Evolutionary conservation across 2,797 vertebrate genomes (phyloP).

Genomic region (Tadarida brasiliensis): DNA sequence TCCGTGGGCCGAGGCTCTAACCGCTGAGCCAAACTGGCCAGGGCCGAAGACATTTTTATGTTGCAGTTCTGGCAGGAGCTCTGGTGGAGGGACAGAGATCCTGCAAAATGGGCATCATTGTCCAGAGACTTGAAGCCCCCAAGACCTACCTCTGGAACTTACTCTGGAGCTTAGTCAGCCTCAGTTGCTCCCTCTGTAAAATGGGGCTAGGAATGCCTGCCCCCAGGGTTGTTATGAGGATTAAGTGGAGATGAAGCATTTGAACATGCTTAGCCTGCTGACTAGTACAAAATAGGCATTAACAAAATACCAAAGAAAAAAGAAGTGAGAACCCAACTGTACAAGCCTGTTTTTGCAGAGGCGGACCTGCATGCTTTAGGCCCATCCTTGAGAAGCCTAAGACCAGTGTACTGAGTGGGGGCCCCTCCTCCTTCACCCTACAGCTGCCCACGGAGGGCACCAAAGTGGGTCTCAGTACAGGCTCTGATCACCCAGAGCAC

Average conservation of each 20-base stretch:
- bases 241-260: background rate
- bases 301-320: background rate
- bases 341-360: background rate
- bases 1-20: too few relatives aligned
- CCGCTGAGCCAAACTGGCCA: too few relatives aligned
- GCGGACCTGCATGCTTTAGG: background rate
- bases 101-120: background rate
- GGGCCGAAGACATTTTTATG: slow-evolving; percentile 11
- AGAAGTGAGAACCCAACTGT: background rate
- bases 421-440: background rate
- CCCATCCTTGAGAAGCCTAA: background rate
- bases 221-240: background rate
- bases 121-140: background rate
- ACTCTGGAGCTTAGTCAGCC: slow-evolving; percentile 30
- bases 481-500: background rate
- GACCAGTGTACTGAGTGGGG: background rate
- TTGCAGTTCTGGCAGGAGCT: background rate
- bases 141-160: slow-evolving; percentile 20
- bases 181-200: slow-evolving; percentile 32
- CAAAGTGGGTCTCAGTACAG: background rate
- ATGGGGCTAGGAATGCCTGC: background rate
- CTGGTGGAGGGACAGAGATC: background rate
- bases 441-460: background rate
- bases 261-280: slow-evolving; percentile 4
- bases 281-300: background rate